Evolutionary conservation across 2,797 vertebrate genomes (phyloP).

Genomic region (Danio tinwini): DNA sequence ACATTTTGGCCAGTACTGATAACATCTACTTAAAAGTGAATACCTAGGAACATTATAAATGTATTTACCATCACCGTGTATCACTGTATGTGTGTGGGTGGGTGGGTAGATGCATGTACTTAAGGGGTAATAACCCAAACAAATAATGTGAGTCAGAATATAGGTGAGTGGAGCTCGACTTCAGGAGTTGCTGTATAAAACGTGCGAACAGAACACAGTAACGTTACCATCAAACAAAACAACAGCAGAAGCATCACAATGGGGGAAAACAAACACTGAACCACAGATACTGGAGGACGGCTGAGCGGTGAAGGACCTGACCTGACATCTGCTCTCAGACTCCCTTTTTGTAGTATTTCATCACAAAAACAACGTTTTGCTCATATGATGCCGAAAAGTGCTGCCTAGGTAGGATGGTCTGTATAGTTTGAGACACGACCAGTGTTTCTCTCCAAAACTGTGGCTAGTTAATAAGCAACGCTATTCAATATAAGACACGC

Average conservation of each 20-base stretch:
- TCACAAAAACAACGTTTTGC: not conserved
- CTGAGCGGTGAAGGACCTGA: not conserved
- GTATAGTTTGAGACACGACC: not conserved
- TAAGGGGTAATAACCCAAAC: no score
- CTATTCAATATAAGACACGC: not conserved
- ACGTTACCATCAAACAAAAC: not conserved
- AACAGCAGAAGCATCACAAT: not conserved
- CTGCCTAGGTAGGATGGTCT: not conserved
- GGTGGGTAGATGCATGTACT: no score
- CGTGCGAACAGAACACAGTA: not conserved
- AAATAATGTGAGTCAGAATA: not conserved
- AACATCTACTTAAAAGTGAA: not conserved
- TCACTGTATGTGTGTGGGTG: no score
- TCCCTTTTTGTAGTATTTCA: not conserved
- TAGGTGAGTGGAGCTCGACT: not conserved
- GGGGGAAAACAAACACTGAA: not conserved
- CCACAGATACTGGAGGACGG: not conserved
- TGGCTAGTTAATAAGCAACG: not conserved
- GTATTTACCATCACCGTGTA: not conserved
- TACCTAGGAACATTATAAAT: not conserved
- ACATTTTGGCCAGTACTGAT: no score
- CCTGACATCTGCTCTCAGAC: not conserved
- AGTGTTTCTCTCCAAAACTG: not conserved
- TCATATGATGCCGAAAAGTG: not conserved
- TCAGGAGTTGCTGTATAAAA: not conserved